phyloP scores from a whole-genome alignment of 2,797 vertebrate genomes.

The Eremophila alpestris region DNA sequence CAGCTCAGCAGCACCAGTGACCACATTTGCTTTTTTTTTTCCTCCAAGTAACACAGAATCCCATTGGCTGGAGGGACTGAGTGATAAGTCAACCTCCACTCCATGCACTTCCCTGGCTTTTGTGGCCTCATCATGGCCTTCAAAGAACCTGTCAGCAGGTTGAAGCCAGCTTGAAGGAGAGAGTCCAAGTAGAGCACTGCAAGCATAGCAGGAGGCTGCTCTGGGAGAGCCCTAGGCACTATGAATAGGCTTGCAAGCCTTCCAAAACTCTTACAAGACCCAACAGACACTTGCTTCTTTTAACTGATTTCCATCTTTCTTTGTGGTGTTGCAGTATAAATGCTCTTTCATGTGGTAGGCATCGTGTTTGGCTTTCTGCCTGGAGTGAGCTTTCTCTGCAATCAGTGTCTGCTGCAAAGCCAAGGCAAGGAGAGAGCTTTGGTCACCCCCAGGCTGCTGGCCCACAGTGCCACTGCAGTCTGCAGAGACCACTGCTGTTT shows the following conservation, averaged over 20 bases:
- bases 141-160: slow-evolving; percentile 43
- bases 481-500: neutral
- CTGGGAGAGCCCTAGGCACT: slow-evolving; percentile 19
- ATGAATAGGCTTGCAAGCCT: slow-evolving; percentile 43
- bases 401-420: neutral
- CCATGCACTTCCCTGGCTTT: neutral
- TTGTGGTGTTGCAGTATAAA: slow-evolving; percentile 49
- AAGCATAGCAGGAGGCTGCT: neutral
- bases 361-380: slow-evolving; percentile 49
- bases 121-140: slow-evolving; percentile 16
- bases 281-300: slow-evolving; percentile 62
- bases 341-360: slow-evolving; percentile 63
- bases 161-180: slow-evolving; percentile 21
- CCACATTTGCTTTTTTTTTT: neutral
- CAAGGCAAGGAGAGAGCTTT: neutral
- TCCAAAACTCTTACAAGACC: slow-evolving; percentile 64
- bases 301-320: slow-evolving; percentile 60
- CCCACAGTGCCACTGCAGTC: neutral
- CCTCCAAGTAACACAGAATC: neutral
- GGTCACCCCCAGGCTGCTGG: neutral
- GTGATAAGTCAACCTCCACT: neutral
- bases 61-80: neutral
- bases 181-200: neutral
- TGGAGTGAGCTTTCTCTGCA: slow-evolving; percentile 24
- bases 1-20: neutral